A percentile compares a stretch with the other conserved stretches of the same genome.
These are phyloP conservation scores for Xenentodon cancila DNA, from an alignment of 2,797 vertebrate genomes.

Conservation along the genomic window DNA sequence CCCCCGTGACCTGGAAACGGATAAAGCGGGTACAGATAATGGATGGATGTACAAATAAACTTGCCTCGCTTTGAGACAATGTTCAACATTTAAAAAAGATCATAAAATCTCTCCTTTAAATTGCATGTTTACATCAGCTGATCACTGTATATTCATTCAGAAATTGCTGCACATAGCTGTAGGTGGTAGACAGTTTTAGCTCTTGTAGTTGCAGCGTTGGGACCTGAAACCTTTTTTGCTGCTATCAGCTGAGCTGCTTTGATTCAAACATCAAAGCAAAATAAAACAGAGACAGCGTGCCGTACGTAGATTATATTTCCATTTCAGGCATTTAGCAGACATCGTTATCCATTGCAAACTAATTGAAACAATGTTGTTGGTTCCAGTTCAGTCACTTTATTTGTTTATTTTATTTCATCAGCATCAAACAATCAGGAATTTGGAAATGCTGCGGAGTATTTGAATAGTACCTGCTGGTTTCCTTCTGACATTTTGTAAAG, in stretches of 20 bases:
- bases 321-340: slow-evolving; percentile 52
- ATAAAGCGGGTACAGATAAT: too few relatives aligned
- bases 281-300: slow-evolving; percentile 27
- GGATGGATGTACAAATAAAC: too few relatives aligned
- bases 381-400: slow-evolving; percentile 2
- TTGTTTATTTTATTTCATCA: too few relatives aligned
- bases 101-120: too few relatives aligned
- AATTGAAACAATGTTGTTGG: slow-evolving; percentile 42
- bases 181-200: too few relatives aligned
- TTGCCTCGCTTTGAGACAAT: too few relatives aligned
- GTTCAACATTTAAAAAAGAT: too few relatives aligned
- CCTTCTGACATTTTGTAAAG: too few relatives aligned
- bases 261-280: slow-evolving; percentile 68
- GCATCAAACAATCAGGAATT: neutral
- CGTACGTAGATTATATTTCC: slow-evolving; percentile 53
- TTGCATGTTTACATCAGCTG: too few relatives aligned
- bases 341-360: slow-evolving; percentile 29
- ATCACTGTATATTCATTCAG: too few relatives aligned
- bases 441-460: neutral
- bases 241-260: slow-evolving; percentile 67
- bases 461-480: neutral
- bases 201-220: slow-evolving; percentile 34
- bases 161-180: too few relatives aligned
- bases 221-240: slow-evolving; percentile 53
- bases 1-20: too few relatives aligned